Evolutionary conservation across 2,888 invertebrate genomes (phyloP).

Genomic region (Megastigmus dorsalis): DNA sequence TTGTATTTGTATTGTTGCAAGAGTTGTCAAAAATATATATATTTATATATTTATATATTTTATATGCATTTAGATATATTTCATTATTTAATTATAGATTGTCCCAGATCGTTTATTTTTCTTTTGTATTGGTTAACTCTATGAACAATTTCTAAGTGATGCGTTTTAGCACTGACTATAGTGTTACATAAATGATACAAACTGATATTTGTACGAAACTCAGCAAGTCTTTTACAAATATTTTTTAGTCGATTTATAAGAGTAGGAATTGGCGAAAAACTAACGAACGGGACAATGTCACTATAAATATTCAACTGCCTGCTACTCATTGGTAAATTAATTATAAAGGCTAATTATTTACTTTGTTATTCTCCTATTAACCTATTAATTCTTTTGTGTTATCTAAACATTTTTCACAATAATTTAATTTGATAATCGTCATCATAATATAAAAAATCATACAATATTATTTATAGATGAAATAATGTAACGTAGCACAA

Average conservation of each 20-base stretch:
- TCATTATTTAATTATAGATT: constrained; percentile 45
- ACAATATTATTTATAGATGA: constrained; percentile 68
- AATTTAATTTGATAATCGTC: constrained; percentile 69
- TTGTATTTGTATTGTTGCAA: constrained; percentile 65
- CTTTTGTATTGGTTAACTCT: constrained; percentile 10
- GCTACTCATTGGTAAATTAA: constrained; percentile 66
- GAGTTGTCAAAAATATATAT: constrained; percentile 71
- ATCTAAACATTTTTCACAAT: constrained; percentile 63
- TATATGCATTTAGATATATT: constrained; percentile 43
- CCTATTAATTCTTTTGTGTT: constrained; percentile 63
- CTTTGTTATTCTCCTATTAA: constrained; percentile 73
- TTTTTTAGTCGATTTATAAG: constrained; percentile 12
- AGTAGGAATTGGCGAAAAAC: constrained; percentile 58
- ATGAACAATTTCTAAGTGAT: constrained; percentile 1
- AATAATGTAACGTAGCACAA: constrained; percentile 68
- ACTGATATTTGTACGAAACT: constrained; percentile 42
- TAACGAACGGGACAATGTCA: constrained; percentile 69
- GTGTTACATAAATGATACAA: constrained; percentile 13
- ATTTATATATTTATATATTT: constrained; percentile 56
- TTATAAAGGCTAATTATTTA: constrained; percentile 70
- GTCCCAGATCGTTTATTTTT: constrained; percentile 46
- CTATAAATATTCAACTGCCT: constrained; percentile 69
- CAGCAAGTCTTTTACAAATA: constrained; percentile 43
- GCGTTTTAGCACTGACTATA: constrained; percentile 5
- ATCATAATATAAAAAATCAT: constrained; percentile 65